These are phyloP conservation scores for Calliopum simillimum DNA, from an alignment of 2,888 invertebrate genomes.

Conservation along the genomic window DNA sequence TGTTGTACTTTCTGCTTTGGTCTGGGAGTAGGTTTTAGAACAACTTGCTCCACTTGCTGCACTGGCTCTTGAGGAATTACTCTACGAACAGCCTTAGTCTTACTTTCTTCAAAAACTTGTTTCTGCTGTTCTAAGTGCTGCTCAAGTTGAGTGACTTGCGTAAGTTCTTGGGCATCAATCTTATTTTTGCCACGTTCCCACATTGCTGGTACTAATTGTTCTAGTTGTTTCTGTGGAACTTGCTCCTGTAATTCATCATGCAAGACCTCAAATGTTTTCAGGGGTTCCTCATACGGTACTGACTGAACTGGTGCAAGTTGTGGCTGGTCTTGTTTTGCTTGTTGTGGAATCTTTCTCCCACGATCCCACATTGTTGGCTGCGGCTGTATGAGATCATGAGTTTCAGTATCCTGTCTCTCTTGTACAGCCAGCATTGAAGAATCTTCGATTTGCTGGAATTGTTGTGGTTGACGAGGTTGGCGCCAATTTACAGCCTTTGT, in stretches of 20 bases:
- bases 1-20: slow-evolving; percentile 50
- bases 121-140: slow-evolving; percentile 51
- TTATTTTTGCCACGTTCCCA: slow-evolving; percentile 63
- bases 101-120: slow-evolving; percentile 44
- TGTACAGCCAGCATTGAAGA: slow-evolving; percentile 53
- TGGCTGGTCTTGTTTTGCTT: slow-evolving; percentile 32
- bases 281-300: slow-evolving; percentile 42
- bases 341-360: slow-evolving; percentile 59
- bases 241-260: slow-evolving; percentile 57
- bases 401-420: slow-evolving; percentile 57
- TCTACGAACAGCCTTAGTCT: slow-evolving; percentile 50
- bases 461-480: slow-evolving; percentile 57
- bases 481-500: slow-evolving; percentile 59
- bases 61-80: slow-evolving; percentile 51
- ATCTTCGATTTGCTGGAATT: slow-evolving; percentile 59
- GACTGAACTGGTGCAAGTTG: slow-evolving; percentile 16
- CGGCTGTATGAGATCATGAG: slow-evolving; percentile 56
- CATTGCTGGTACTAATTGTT: slow-evolving; percentile 63
- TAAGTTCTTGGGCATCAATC: slow-evolving; percentile 14
- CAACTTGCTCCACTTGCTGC: slow-evolving; percentile 64
- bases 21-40: slow-evolving; percentile 59
- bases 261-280: slow-evolving; percentile 54
- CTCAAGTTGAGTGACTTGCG: background rate
- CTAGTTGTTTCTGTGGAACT: slow-evolving; percentile 39
- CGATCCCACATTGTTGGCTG: slow-evolving; percentile 65